Base-by-base conservation (phyloP, 1,140 invertebrate species). In the Polyergus mexicanus region DNA sequence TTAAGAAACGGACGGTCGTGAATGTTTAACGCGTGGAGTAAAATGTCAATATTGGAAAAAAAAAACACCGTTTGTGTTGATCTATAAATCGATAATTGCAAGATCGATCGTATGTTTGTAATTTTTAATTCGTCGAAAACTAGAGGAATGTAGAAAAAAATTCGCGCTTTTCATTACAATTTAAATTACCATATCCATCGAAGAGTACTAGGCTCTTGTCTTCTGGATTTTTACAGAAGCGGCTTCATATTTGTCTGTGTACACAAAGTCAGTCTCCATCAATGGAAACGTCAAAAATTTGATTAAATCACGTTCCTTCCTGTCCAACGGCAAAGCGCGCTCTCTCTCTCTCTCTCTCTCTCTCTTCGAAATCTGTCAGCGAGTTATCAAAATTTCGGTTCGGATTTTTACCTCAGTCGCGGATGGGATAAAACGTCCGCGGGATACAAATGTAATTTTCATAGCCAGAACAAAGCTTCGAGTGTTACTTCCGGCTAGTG, bases 291-390 rank as follows among this genome's bases (percentile, higher is more conserved):
- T 83, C 78, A 83, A 83, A 81, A 74, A 62, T 13, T 28, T 83
- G 78, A 83, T 83, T 83, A 54, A 68, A 83, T 83, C 78, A 74
- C 78, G 78, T 83, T 83, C 68, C 38, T 83, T 83, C 38, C 38
- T 74, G 54, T 62, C 38, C 54, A 44, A 58, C 51, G 28, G n/a
- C 38, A 32, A 32, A 54, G 51, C 44, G 22, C 22, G n/a, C 32
- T 72, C 77, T 81, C 74, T 54, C 69, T 54, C 74, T 54, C 69
- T 54, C n/a, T n/a, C 32, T 72, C 77, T 81, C 32, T 72, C 77
- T 81, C 74, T 54, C 69, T 54, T 2, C 38, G 38, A 68, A 68
- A 81, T 71, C 56, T 83, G 78, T 83, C 78, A 83, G 68, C 38
- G 38, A 8, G 78, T 74, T 83, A 83, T 83, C 78, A 69, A 83